Evolutionary conservation across 2,113 vertebrate genomes (phyloP), one percentile per base, ranked within the genome.

Genomic region (Semnornis frantzii): DNA sequence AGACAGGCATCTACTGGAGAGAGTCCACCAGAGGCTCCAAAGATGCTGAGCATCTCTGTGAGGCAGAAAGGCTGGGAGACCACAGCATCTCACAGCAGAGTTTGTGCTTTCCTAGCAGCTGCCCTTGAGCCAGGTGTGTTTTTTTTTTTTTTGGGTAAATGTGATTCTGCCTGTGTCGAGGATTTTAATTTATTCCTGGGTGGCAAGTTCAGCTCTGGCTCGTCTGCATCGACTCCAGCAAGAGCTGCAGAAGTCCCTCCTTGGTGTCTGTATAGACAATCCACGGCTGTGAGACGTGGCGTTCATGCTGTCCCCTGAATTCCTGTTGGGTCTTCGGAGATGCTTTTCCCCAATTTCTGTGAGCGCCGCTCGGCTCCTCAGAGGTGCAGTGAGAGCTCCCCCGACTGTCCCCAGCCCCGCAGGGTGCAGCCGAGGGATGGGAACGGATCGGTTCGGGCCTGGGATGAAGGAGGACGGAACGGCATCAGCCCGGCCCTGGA

Each of bases 251-350:
- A 9, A 88, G 8, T 72, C 20, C 2, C 9, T 65, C 80, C 23
- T 42, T 5, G 52, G 1, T 44, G 2, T 18, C 25, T 23, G 1
- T 14, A 0, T 5, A 15, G 7, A 48, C 20, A 9, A 25, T 54
- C 55, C 54, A 11, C 7, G 14, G 0, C 59, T 30, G 31, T 4
- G 46, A 27, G 76, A 9, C 30, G 2, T 57, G 76, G 8, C 28
- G 1, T 57, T 78, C 31, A 1, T 19, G 71, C 27, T 54, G 50
- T 59, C 46, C 10, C 39, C 81, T 4, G 14, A 17, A 5, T 64
- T 37, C 11, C 59, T 5, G 73, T 52, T 59, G 10, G 4, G 9
- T 52, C 79, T 54, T 42, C 19, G 81, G 81, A 1, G 37, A 2
- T 12, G 62, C 58, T 62, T 21, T 57, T 18, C 28, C 59, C 37